These are phyloP conservation scores for Hemichromis elongatus DNA, from an alignment of 2,113 vertebrate species.

Conservation along the genomic window DNA sequence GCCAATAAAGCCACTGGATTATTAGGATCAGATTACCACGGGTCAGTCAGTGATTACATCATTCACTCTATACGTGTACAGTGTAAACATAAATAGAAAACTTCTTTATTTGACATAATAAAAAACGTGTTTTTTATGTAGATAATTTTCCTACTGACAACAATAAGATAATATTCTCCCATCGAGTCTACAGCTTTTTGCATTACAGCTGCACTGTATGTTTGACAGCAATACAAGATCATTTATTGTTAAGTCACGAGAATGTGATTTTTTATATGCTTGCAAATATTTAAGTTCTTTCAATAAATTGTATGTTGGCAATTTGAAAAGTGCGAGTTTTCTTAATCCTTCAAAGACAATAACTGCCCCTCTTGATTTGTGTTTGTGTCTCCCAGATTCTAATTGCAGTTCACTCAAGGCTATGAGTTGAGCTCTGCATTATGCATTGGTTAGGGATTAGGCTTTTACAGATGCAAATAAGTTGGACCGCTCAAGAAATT, in stretches of 20 bases:
- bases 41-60: slow-evolving; percentile 19
- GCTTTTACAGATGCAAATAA: slow-evolving; percentile 52
- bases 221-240: not conserved
- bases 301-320: slow-evolving; percentile 34
- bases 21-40: slow-evolving; percentile 56
- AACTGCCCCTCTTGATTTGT: not conserved
- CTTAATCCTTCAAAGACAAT: not conserved
- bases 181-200: slow-evolving; percentile 1
- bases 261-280: slow-evolving; percentile 18
- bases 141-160: not conserved
- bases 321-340: not conserved
- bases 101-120: not conserved
- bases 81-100: not conserved
- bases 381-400: slow-evolving; percentile 32
- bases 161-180: not conserved
- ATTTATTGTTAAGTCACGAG: not conserved
- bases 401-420: slow-evolving; percentile 34
- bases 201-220: not conserved
- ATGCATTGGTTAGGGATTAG: slow-evolving; percentile 48
- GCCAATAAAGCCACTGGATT: slow-evolving; percentile 45
- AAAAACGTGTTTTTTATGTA: not conserved
- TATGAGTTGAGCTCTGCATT: slow-evolving; percentile 30
- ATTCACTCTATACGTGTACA: slow-evolving; percentile 5
- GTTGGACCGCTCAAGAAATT: slow-evolving; percentile 37
- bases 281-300: not conserved